Base-by-base conservation (phyloP, 92 coral and sea anemone species). In the Phenganax marumi region DNA sequence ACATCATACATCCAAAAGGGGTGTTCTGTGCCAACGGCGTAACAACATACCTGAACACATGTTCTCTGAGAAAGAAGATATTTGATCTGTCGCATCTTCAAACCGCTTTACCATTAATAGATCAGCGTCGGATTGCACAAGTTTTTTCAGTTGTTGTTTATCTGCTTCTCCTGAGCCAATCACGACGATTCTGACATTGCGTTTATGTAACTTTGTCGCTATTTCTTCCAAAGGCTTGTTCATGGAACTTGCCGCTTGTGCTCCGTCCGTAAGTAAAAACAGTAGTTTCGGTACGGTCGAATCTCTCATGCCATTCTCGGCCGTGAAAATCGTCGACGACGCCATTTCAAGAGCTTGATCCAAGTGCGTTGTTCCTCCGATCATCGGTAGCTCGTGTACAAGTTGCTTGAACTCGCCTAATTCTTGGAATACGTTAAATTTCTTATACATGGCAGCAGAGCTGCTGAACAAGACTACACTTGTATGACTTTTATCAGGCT, bases 381-480 rank as follows among this genome's bases (percentile, higher is more conserved):
- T 48, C 56, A 78, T 61, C 4, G 86, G 81, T 73, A 79, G 77
- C 17, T 84, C 75, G 12, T 85, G 65, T 2, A 81, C 76, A 56
- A 52, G 74, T 50, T 63, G 75, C 66, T 84, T 81, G 64, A 91
- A 89, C 12, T 83, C 76, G 10, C 18, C 63, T 60, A 85, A 60
- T n/a, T 68, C 85, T 48, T 23, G 13, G 77, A 83, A 81, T 22
- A 55, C 76, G 17, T 58, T 65, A 73, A 91, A 91, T 49, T 85
- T 70, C 10, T 89, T 89, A 56, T 85, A 69, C 51, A 86, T 74
- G 52, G 85, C 87, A 6, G 97, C 92, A 11, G 82, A 61, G 79
- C 68, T 83, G 80, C 97, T 91, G 81, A 76, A 91, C 46, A 91
- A 66, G 66, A 91, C 87, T 12, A 89, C 86, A 11, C 92, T 91